phyloP scores from a whole-genome alignment of 2,797 vertebrate species.

The Poecilia wingei region DNA sequence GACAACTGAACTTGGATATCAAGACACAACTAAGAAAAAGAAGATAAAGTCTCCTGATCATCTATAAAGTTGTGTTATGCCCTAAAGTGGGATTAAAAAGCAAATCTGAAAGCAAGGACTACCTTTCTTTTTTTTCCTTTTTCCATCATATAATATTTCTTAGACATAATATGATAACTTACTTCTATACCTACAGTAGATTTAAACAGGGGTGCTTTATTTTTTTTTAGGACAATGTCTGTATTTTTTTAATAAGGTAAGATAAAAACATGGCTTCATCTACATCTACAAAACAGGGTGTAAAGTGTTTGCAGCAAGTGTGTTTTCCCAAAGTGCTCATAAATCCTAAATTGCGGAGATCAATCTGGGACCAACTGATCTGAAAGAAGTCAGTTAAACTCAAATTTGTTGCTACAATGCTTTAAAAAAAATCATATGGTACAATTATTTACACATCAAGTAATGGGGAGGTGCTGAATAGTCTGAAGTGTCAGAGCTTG shows the following conservation, averaged over 20 bases:
- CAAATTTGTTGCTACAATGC: constrained; percentile 16
- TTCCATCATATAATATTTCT: constrained; percentile 35
- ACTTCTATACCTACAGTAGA: constrained; percentile 48
- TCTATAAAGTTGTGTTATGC: constrained; percentile 28
- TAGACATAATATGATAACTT: constrained; percentile 30
- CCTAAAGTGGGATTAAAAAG: constrained; percentile 18
- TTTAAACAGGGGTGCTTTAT: constrained; percentile 24
- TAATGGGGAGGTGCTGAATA: constrained; percentile 32
- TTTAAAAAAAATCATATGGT: constrained; percentile 33
- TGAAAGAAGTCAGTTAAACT: constrained; percentile 29
- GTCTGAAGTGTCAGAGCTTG: constrained; percentile 18
- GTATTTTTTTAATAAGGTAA: constrained; percentile 47
- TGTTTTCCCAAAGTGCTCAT: constrained; percentile 59
- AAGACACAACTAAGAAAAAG: constrained; percentile 38
- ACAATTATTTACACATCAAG: constrained; percentile 64
- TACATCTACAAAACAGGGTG: constrained; percentile 35
- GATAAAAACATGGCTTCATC: constrained; percentile 50
- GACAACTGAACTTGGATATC: constrained; percentile 16
- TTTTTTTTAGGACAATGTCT: constrained; percentile 32
- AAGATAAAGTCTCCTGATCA: constrained; percentile 26
- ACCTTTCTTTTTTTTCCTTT: constrained; percentile 4
- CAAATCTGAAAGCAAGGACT: constrained; percentile 30
- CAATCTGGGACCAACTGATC: constrained; percentile 21
- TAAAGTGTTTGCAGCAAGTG: constrained; percentile 51
- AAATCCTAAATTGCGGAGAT: constrained; percentile 46